Evolutionary conservation across 2,888 invertebrate genomes (phyloP), one percentile per base, ranked within the genome.

Genomic region (Chrysopilus asiliformis): DNA sequence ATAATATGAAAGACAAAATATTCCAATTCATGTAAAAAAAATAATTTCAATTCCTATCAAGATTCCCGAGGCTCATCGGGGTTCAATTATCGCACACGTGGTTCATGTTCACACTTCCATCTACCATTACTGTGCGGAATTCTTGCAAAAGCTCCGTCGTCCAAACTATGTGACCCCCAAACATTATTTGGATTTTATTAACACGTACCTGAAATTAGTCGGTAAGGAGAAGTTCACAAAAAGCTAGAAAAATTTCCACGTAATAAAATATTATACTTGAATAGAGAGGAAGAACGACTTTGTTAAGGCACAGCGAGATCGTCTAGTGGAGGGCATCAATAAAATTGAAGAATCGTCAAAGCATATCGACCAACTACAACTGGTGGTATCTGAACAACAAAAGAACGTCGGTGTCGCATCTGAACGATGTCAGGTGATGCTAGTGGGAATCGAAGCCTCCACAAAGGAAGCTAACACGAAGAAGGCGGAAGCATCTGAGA

Each of bases 151-250:
- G 41, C 60, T 89, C 33, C 68, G 89, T 12, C 67, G 90, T 9
- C 78, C 72, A 56, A 90, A 89, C 63, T 90, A 79, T 57, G 86
- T 91, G 2, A 91, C 91, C 1, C 91, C 91, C 1, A 90, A 87
- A 49, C 89, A 91, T 53, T 93, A 86, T 57, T 68, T 93, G 53
- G 90, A 91, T 60, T 90, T 74, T 52, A 79, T 93, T 39, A 74
- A 74, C 36, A 79, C 76, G 3, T 91, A 90, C 53, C 54, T 89
- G 2, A 70, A 69, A 44, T 65, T 91, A 19, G 62, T 91, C 27
- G 75, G 79, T 45, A 80, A 46, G 39, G 19, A 67, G 41, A 34
- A 30, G 5, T 13, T 34, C 12, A 10, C 4, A 19, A 28, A 14
- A 15, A 27, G 22, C 28, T 25, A 22, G 24, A 12, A 33, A 5